Evolutionary conservation across 1,140 invertebrate species (phyloP).

Genomic region (Drosophila ercepeae): DNA sequence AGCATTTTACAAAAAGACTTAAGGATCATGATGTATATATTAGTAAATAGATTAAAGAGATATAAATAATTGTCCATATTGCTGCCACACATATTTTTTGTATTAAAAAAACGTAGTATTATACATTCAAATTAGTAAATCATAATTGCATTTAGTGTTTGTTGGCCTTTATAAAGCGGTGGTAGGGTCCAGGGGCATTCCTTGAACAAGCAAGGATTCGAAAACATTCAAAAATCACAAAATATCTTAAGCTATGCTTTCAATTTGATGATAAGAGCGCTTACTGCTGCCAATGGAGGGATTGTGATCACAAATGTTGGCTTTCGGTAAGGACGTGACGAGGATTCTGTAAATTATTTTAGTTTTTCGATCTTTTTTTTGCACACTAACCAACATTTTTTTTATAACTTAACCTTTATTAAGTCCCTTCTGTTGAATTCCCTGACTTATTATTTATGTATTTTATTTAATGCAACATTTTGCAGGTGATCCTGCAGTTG

Average conservation of each 20-base stretch:
- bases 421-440: slow-evolving; percentile 1
- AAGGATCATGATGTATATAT: slow-evolving; percentile 4
- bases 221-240: background rate
- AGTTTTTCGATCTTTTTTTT: background rate
- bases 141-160: slow-evolving; percentile 10
- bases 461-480: background rate
- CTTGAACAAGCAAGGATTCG: background rate
- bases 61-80: slow-evolving; percentile 2
- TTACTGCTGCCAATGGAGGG: slow-evolving; percentile 1
- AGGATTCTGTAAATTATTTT: background rate
- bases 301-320: slow-evolving; percentile 11
- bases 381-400: slow-evolving; percentile 3
- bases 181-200: background rate
- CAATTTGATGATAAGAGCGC: background rate
- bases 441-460: background rate
- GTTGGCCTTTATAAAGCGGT: background rate
- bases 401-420: background rate
- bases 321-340: slow-evolving; percentile 14
- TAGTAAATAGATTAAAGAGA: slow-evolving; percentile 6
- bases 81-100: background rate
- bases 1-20: background rate
- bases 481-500: slow-evolving; percentile 47
- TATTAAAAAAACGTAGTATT: background rate
- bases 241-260: slow-evolving; percentile 1
- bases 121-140: slow-evolving; percentile 12